A percentile compares a stretch with the other conserved stretches of the same genome.
phyloP scores from a whole-genome alignment of 2,113 vertebrate species.

The Anarhynchus alexandrinus region DNA sequence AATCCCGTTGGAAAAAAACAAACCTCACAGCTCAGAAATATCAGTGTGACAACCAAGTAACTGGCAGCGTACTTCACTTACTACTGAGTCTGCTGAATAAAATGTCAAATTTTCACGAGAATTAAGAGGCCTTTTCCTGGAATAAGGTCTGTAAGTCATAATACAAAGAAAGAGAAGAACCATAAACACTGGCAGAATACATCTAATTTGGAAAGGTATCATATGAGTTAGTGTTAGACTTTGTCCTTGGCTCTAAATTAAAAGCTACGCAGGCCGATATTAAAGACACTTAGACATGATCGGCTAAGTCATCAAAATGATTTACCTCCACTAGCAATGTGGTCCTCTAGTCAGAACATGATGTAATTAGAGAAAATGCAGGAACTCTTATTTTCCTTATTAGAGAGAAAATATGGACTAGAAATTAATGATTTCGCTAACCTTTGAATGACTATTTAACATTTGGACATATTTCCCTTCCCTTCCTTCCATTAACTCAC shows the following conservation, averaged over 20 bases:
- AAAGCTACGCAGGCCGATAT: background rate
- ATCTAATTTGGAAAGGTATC: background rate
- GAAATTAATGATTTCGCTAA: background rate
- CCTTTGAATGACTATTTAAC: background rate
- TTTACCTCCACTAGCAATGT: background rate
- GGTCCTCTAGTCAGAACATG: background rate
- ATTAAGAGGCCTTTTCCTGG: background rate
- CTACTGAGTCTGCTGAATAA: background rate
- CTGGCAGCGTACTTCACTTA: background rate
- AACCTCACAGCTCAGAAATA: background rate
- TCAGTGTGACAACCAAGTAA: background rate
- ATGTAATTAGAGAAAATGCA: background rate
- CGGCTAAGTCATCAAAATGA: background rate
- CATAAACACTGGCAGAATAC: background rate
- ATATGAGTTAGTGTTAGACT: background rate
- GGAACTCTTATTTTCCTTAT: background rate
- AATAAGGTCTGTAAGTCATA: background rate
- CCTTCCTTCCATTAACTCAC: background rate
- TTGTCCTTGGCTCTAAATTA: constrained; percentile 18
- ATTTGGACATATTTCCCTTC: background rate
- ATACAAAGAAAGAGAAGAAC: background rate
- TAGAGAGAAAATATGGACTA: background rate
- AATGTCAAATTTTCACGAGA: background rate
- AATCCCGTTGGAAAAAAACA: background rate
- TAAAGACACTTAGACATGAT: background rate